These are phyloP conservation scores for Junonia oenone DNA, from an alignment of 2,888 invertebrate genomes.

Conservation along the genomic window DNA sequence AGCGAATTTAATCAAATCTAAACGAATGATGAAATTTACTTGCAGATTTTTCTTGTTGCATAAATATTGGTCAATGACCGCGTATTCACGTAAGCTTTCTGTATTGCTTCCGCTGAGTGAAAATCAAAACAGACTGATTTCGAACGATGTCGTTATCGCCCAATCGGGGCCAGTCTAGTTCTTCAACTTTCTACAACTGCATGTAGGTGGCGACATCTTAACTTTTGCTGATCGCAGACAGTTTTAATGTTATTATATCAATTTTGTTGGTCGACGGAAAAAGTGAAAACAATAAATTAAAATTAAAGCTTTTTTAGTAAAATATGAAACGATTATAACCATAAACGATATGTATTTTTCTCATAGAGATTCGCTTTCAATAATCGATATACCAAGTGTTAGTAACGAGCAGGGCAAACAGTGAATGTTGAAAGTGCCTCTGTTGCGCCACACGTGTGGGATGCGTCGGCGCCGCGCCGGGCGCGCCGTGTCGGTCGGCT, in stretches of 20 bases:
- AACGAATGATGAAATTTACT: background rate
- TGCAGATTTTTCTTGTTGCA: slow-evolving; percentile 9
- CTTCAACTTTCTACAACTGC: slow-evolving; percentile 71
- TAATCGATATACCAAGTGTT: slow-evolving; percentile 16
- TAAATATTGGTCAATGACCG: slow-evolving; percentile 25
- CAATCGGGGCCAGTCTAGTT: slow-evolving; percentile 66
- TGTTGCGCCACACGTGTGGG: slow-evolving; percentile 76
- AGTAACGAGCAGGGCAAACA: slow-evolving; percentile 65
- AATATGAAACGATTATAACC: background rate
- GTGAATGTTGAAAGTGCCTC: slow-evolving; percentile 68
- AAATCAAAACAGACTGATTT: slow-evolving; percentile 49
- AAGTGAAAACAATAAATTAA: background rate
- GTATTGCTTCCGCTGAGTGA: slow-evolving; percentile 43
- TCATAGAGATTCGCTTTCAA: slow-evolving; percentile 46
- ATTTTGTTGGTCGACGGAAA: background rate
- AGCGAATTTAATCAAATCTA: background rate
- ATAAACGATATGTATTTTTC: background rate
- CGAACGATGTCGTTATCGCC: slow-evolving; percentile 43
- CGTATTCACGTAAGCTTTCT: slow-evolving; percentile 26
- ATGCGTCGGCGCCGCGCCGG: slow-evolving; percentile 71
- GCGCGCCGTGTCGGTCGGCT: slow-evolving; percentile 63
- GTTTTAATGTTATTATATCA: background rate
- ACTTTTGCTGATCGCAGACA: slow-evolving; percentile 34
- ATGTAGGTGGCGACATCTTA: slow-evolving; percentile 58
- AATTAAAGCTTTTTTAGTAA: too few relatives aligned